Conservation (phyloP, 2,113 vertebrate genomes). For the Myrmecophaga tridactyla region DNA sequence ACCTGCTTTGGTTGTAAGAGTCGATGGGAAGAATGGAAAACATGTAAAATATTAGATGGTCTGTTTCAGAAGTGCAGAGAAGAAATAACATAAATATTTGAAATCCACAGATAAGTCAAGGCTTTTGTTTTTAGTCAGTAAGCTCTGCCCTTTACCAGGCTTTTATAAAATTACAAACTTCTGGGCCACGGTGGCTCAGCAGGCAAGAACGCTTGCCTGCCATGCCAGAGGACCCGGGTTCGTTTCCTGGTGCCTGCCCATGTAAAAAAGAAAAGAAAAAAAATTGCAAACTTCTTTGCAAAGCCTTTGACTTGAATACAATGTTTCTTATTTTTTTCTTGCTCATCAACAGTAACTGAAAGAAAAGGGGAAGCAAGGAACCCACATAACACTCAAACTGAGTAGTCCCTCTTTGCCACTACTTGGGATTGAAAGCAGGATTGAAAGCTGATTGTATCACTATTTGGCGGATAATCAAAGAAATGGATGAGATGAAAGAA, state of each 20-base stretch:
- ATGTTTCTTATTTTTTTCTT: not conserved
- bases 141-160: not conserved
- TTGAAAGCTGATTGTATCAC: not conserved
- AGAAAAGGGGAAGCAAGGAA: not conserved
- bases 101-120: not conserved
- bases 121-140: not conserved
- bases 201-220: too few species aligned
- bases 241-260: too few species aligned
- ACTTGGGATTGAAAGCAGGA: not conserved
- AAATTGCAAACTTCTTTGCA: not conserved
- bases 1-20: not conserved
- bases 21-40: not conserved
- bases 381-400: not conserved
- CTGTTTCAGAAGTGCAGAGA: not conserved
- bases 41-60: not conserved
- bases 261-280: too few species aligned
- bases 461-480: not conserved
- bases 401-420: not conserved
- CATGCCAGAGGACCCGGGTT: too few species aligned
- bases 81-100: not conserved
- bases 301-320: not conserved
- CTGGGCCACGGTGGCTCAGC: too few species aligned
- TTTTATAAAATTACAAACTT: not conserved
- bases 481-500: not conserved
- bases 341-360: not conserved